Evolutionary conservation across 2,888 invertebrate species (phyloP).

Genomic region (Eledone cirrhosa): DNA sequence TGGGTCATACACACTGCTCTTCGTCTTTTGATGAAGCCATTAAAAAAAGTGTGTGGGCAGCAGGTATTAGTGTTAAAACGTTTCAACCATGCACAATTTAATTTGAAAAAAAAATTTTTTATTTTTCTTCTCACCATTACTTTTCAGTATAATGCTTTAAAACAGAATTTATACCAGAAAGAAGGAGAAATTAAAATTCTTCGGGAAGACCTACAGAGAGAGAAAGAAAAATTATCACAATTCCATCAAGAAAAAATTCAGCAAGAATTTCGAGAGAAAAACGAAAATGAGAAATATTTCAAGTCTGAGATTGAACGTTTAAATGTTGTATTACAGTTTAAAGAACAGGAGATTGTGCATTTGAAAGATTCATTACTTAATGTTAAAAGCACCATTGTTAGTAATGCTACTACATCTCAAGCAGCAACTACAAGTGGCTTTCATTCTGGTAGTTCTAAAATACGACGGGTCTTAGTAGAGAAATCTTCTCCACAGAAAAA

Average conservation of each 20-base stretch:
- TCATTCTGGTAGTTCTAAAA: background rate
- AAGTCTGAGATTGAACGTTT: slow-evolving; percentile 43
- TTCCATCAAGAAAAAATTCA: slow-evolving; percentile 43
- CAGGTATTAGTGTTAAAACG: too few species aligned
- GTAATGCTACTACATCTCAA: background rate
- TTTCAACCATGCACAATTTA: too few species aligned
- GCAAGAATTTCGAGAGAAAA: slow-evolving; percentile 42
- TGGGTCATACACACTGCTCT: too few species aligned
- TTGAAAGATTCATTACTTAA: slow-evolving; percentile 1
- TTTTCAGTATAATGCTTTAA: slow-evolving; percentile 42
- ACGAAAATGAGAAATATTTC: slow-evolving; percentile 43
- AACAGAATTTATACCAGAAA: slow-evolving; percentile 45
- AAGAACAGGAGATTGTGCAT: slow-evolving; percentile 42
- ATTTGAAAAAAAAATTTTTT: too few species aligned
- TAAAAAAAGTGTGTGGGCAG: too few species aligned
- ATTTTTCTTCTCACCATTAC: background rate
- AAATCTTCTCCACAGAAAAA: background rate
- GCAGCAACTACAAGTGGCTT: background rate
- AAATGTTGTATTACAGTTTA: slow-evolving; percentile 50
- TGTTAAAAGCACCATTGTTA: background rate
- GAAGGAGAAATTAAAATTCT: slow-evolving; percentile 51
- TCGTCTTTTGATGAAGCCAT: too few species aligned
- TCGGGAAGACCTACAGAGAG: slow-evolving; percentile 42
- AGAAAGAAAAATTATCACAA: slow-evolving; percentile 44
- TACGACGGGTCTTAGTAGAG: slow-evolving; percentile 11